phyloP scores from a whole-genome alignment of 2,888 invertebrate genomes.

The Cordylochernes scorpioides region DNA sequence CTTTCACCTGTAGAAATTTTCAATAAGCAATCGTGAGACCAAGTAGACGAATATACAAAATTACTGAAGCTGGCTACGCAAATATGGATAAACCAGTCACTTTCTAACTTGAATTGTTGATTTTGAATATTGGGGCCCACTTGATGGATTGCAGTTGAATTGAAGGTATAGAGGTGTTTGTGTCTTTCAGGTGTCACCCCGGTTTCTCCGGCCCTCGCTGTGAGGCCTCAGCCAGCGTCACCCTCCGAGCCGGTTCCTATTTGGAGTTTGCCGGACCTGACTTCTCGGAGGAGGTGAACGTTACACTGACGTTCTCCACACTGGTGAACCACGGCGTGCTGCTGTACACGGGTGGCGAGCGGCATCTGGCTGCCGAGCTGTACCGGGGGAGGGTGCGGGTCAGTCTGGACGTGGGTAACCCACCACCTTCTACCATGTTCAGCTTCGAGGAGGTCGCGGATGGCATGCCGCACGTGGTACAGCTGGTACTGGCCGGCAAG shows the following conservation, averaged over 20 bases:
- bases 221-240: constrained; percentile 60
- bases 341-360: constrained; percentile 62
- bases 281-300: constrained; percentile 68
- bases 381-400: constrained; percentile 79
- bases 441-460: constrained; percentile 72
- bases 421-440: constrained; percentile 80
- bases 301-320: constrained; percentile 76
- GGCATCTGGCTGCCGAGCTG: constrained; percentile 80
- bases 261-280: constrained; percentile 63
- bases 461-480: constrained; percentile 63
- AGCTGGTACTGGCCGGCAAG: constrained; percentile 61
- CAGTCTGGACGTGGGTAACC: constrained; percentile 89
- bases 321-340: constrained; percentile 67
- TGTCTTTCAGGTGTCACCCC: constrained; percentile 79
- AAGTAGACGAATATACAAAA: too few relatives aligned
- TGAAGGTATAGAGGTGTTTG: too few relatives aligned
- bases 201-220: constrained; percentile 89
- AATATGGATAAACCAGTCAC: too few relatives aligned
- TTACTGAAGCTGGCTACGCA: too few relatives aligned
- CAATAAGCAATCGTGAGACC: too few relatives aligned
- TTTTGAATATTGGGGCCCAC: too few relatives aligned
- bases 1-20: too few relatives aligned
- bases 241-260: constrained; percentile 67
- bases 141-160: too few relatives aligned
- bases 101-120: too few relatives aligned